Evolutionary conservation across 2,888 invertebrate species (phyloP).

Genomic region (Erebia epiphron): DNA sequence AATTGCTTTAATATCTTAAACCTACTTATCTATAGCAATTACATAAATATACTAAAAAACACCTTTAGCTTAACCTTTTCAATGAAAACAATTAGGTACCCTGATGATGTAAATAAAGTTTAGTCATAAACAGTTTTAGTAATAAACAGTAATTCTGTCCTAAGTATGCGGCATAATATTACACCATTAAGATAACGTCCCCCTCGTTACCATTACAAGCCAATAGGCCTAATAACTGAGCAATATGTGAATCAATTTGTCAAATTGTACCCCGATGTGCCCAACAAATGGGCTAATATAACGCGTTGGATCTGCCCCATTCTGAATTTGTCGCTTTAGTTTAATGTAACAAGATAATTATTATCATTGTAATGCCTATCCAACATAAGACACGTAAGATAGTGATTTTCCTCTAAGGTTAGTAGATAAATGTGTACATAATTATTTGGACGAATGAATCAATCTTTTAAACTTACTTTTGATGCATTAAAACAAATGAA

Average conservation of each 20-base stretch:
- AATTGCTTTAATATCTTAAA: too few species aligned
- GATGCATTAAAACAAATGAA: too few species aligned
- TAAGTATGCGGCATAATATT: slow-evolving; percentile 1
- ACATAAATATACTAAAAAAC: too few species aligned
- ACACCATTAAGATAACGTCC: slow-evolving; percentile 10
- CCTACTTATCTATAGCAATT: too few species aligned
- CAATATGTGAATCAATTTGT: slow-evolving; percentile 61
- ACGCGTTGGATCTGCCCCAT: slow-evolving; percentile 36
- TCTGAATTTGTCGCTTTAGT: slow-evolving; percentile 37
- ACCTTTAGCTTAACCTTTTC: too few species aligned
- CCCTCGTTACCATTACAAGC: slow-evolving; percentile 13
- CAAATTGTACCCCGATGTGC: slow-evolving; percentile 49
- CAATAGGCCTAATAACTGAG: slow-evolving; percentile 36
- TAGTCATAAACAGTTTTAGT: neutral
- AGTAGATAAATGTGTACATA: too few species aligned
- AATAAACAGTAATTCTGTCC: neutral
- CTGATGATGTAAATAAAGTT: neutral
- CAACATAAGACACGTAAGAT: neutral
- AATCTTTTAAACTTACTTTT: too few species aligned
- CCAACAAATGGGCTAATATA: slow-evolving; percentile 47
- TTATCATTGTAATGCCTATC: neutral
- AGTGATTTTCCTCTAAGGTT: neutral
- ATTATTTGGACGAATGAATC: too few species aligned
- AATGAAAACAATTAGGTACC: neutral
- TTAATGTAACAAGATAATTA: slow-evolving; percentile 19